Evolutionary conservation across 2,797 vertebrate species (phyloP).

Genomic region (Chaunax sp.): DNA sequence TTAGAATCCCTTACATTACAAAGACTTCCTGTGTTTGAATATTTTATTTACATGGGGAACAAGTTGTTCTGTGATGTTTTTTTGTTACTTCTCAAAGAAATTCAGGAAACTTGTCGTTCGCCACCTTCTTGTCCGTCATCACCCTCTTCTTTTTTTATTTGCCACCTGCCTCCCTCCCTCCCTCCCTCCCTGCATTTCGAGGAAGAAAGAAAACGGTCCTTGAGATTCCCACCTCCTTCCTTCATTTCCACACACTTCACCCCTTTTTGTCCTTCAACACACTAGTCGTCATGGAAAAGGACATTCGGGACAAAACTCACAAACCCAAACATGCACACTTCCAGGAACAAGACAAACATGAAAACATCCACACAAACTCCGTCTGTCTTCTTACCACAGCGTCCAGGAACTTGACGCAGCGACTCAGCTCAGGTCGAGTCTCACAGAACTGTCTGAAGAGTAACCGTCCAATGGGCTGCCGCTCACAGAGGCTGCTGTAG

Average conservation of each 20-base stretch:
- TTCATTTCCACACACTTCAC: not conserved
- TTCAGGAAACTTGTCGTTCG: too few relatives aligned
- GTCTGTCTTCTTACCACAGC: conserved; percentile 88
- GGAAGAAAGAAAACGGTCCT: conserved; percentile 22
- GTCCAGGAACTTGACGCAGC: conserved; percentile 93
- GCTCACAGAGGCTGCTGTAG: conserved; percentile 94
- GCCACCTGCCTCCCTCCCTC: not conserved
- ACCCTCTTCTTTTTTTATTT: not conserved
- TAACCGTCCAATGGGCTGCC: conserved; percentile 92
- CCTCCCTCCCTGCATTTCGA: not conserved
- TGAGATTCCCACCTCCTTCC: not conserved
- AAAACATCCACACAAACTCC: not conserved
- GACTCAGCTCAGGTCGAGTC: conserved; percentile 88
- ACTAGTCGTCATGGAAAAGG: conserved; percentile 16
- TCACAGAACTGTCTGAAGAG: conserved; percentile 96
- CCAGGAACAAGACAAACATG: not conserved
- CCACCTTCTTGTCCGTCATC: not conserved
- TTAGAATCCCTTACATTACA: too few relatives aligned
- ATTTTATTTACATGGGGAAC: too few relatives aligned
- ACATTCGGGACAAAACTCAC: not conserved
- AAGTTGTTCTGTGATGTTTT: too few relatives aligned
- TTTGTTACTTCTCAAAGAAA: too few relatives aligned
- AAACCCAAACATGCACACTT: not conserved
- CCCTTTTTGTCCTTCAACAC: conserved; percentile 5
- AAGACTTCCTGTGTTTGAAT: too few relatives aligned